Percentiles rank a stretch among this genome's conserved stretches.
phyloP scores from a whole-genome alignment of 2,113 vertebrate species.

The Astatotilapia flaviijosephi region DNA sequence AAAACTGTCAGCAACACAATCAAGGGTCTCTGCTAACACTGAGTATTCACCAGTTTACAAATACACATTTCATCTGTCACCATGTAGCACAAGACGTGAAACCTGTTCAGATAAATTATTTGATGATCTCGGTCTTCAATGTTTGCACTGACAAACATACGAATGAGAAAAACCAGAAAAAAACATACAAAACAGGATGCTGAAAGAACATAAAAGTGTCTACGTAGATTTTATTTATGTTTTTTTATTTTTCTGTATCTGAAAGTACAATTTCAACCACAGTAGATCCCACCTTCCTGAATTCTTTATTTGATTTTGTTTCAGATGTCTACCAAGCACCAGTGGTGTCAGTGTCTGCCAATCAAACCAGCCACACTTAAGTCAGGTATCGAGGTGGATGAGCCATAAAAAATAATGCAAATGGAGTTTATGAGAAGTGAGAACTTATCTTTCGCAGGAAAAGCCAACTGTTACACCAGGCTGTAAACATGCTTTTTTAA shows the following conservation, averaged over 20 bases:
- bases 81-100: background rate
- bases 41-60: background rate
- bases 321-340: background rate
- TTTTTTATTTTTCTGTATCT: background rate
- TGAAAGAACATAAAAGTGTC: background rate
- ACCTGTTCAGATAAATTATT: background rate
- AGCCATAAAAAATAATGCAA: background rate
- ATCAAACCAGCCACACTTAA: background rate
- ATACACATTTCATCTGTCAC: background rate
- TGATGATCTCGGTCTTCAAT: background rate
- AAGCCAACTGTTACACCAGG: background rate
- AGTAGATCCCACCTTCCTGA: background rate
- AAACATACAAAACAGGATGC: background rate
- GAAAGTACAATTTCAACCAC: background rate
- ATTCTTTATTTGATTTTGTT: background rate
- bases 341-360: background rate
- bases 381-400: background rate
- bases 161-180: background rate
- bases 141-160: background rate
- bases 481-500: background rate
- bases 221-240: background rate
- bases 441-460: fast-evolving
- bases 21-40: background rate
- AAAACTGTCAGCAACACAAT: background rate
- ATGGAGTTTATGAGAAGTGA: background rate